Evolutionary conservation across 2,888 invertebrate genomes (phyloP).

Genomic region (Melieria omissa): DNA sequence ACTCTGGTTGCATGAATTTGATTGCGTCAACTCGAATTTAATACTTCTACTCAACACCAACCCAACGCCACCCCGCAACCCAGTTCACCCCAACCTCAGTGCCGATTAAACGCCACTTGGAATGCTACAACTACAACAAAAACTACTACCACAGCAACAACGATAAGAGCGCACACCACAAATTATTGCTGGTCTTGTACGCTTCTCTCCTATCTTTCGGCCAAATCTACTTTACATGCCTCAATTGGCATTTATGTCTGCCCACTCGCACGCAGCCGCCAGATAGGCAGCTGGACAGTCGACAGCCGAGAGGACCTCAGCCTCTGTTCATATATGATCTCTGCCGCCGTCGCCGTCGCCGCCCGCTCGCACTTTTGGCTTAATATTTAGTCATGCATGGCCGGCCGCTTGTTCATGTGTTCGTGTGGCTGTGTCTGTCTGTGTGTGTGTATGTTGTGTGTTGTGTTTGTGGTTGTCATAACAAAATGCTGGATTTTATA

Average conservation of each 20-base stretch:
- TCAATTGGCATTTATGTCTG: conserved; percentile 41
- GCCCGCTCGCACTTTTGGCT: neutral
- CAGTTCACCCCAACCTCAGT: no score
- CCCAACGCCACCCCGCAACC: no score
- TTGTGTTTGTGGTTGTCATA: conserved; percentile 45
- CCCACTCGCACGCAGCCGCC: conserved; percentile 10
- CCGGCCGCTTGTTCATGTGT: neutral
- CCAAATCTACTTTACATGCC: conserved; percentile 48
- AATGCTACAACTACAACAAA: no score
- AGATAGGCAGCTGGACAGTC: no score
- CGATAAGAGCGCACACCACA: neutral
- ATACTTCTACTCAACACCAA: conserved; percentile 9
- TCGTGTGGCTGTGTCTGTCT: neutral
- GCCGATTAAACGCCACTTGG: no score
- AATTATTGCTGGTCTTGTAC: neutral
- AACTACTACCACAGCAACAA: no score
- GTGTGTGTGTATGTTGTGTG: conserved; percentile 45
- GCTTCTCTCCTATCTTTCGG: conserved; percentile 11
- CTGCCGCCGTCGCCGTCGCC: no score
- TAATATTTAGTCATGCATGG: neutral
- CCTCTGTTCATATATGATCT: no score
- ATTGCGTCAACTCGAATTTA: conserved; percentile 13
- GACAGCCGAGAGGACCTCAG: no score
- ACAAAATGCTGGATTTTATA: conserved; percentile 61
- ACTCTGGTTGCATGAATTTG: conserved; percentile 11